Base-by-base conservation (phyloP, 1,140 invertebrate species). In the Cyclargus thomasi region DNA sequence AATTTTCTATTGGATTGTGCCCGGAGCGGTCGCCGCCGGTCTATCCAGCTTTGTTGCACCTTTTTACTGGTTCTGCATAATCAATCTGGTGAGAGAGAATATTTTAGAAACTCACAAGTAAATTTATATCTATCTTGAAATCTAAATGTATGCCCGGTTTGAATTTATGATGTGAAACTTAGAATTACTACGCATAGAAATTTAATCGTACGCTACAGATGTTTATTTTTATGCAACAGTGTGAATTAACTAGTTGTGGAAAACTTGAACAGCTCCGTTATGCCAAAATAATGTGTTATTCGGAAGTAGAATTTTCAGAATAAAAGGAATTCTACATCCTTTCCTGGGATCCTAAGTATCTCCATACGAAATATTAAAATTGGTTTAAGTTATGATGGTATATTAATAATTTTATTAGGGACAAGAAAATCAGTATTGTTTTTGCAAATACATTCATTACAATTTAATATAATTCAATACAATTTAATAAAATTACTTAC, bases 1-100 rank as follows among this genome's bases (percentile, higher is more conserved):
- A 88, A 90, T 87, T 88, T 88, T 87, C 85, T 90, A 90, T 90
- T 85, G 83, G 72, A 80, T 72, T 75, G 67, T 62, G 82, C 87
- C 81, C 53, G 53, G 66, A 83, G 86, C 84, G 72, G 53, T 75
- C 59, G 66, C 39, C 70, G 80, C 76, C 71, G 74, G 76, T 78
- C 77, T 73, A 77, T 74, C 70, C 63, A 67, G 76, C 64, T 76
- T 78, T 78, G 83, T 82, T 81, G 85, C 81, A 72, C 80, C 78
- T 75, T 83, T 86, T 85, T 84, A 74, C 70, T 77, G 70, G 65
- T 75, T 79, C 71, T 78, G 73, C 79, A 80, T 82, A 86, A 89
- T 89, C 82, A 86, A 86, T 86, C 82, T 85, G 71, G 65, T 71
- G 74, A 80, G 71, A 75, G 75, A 76, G 78, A 64, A 64, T 59